Evolutionary conservation across 2,797 vertebrate species (phyloP), one percentile per base, ranked within the genome.

Genomic region (Cynodonichthys magdalenae): DNA sequence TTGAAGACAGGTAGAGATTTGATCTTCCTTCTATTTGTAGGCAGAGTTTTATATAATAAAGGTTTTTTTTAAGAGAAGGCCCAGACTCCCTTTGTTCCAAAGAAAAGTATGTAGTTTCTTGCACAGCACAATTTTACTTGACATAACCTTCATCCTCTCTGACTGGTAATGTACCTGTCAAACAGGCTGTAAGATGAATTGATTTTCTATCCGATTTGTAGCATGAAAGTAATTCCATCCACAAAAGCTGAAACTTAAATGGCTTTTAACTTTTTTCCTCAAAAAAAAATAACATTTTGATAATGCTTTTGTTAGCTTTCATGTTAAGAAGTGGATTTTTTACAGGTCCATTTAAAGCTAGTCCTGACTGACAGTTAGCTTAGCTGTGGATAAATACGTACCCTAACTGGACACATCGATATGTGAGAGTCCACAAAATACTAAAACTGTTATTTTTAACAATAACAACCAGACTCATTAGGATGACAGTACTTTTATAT

Each of bases 121-220:
- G 11, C 2, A 3, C 9, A 11, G 36, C 36, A 39, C 10, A 49
- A 6, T 20, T 41, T 59, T 1, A 12, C 34, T 15, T 20, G 12
- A 17, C 17, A 4, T 48, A 24, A 56, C 15, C 53, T 28, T 36
- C 42, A 24, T 8, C 15, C 29, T 42, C 44, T 5, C 27, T 41
- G 39, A 55, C 20, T 39, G 20, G 5, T 31, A 10, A 48, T 41
- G 14, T 18, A 18, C 29, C 8, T 49, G 34, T 49, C n/a, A 42
- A n/a, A 55, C 12, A 17, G 9, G 3, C 28, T 27, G 48, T 39
- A 15, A 24, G 9, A 42, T 19, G 2, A 11, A 31, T 55, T 56
- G 46, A 48, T 64, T 55, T 48, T 19, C 12, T 24, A 14, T 55
- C 20, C 41, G 31, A 24, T 48, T 64, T 47, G 20, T 14, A 18